A percentile compares a stretch with the other conserved stretches of the same genome.
These are phyloP conservation scores for Empis stercorea DNA, from an alignment of 2,888 invertebrate genomes.

Conservation along the genomic window DNA sequence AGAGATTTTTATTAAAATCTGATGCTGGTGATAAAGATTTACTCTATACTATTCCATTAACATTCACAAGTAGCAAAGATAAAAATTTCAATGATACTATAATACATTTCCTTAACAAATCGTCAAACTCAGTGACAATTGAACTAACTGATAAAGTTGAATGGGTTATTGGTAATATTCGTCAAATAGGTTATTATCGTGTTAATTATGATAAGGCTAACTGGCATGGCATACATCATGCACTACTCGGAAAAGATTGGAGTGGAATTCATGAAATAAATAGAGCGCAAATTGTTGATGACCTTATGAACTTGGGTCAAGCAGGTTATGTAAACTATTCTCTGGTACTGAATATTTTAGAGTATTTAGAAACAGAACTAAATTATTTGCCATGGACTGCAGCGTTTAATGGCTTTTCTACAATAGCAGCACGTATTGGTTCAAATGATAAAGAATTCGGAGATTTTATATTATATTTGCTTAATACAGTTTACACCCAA, in stretches of 20 bases:
- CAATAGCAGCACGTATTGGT: slow-evolving; percentile 27
- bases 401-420: slow-evolving; percentile 40
- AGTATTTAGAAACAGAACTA: slow-evolving; percentile 53
- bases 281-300: slow-evolving; percentile 70
- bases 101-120: slow-evolving; percentile 9
- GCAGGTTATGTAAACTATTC: slow-evolving; percentile 47
- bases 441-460: slow-evolving; percentile 20
- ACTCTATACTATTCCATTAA: slow-evolving; percentile 27
- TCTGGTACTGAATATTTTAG: slow-evolving; percentile 49
- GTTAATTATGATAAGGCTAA: slow-evolving; percentile 55
- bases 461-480: slow-evolving; percentile 36
- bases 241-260: slow-evolving; percentile 35
- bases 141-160: background rate
- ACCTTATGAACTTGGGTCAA: slow-evolving; percentile 61
- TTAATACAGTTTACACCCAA: slow-evolving; percentile 37
- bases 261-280: slow-evolving; percentile 48
- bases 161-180: slow-evolving; percentile 31
- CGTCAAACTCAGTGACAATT: slow-evolving; percentile 10
- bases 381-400: slow-evolving; percentile 71
- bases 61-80: slow-evolving; percentile 22
- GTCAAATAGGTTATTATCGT: slow-evolving; percentile 41
- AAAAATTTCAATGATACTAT: slow-evolving; percentile 19
- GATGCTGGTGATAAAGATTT: slow-evolving; percentile 16
- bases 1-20: slow-evolving; percentile 26
- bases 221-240: slow-evolving; percentile 39